Evolutionary conservation across 2,797 vertebrate species (phyloP).

Genomic region (Pyrrhura leucotis): DNA sequence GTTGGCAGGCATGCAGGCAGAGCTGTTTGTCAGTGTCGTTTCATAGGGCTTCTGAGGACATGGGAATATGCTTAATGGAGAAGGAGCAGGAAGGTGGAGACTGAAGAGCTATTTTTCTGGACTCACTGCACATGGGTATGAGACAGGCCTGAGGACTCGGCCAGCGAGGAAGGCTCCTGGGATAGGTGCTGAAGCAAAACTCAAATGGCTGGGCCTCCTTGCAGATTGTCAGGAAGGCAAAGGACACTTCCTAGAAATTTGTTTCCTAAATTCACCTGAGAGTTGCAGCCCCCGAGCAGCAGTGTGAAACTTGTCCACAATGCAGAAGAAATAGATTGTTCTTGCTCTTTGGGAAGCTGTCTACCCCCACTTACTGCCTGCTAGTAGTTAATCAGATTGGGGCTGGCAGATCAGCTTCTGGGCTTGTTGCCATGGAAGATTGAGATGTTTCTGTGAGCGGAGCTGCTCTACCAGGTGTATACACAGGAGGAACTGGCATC

Average conservation of each 20-base stretch:
- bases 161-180: not conserved
- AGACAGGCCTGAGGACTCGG: not conserved
- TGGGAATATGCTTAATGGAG: not conserved
- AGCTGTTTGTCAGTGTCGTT: not conserved
- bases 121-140: not conserved
- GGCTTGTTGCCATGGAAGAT: slow-evolving; percentile 57
- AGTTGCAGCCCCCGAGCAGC: not conserved
- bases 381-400: not conserved
- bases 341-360: not conserved
- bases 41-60: not conserved
- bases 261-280: not conserved
- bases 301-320: not conserved
- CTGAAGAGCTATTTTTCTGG: not conserved
- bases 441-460: slow-evolving; percentile 50
- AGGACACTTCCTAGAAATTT: not conserved
- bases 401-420: slow-evolving; percentile 46
- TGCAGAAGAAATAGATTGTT: not conserved
- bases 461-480: slow-evolving; percentile 53
- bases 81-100: not conserved
- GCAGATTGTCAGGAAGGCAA: not conserved
- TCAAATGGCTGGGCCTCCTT: not conserved
- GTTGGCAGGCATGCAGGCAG: not conserved
- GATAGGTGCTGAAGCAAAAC: not conserved
- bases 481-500: slow-evolving; percentile 65
- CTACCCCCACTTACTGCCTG: not conserved